Evolutionary conservation across 1,140 invertebrate species (phyloP).

Genomic region (Ceratina australensis): DNA sequence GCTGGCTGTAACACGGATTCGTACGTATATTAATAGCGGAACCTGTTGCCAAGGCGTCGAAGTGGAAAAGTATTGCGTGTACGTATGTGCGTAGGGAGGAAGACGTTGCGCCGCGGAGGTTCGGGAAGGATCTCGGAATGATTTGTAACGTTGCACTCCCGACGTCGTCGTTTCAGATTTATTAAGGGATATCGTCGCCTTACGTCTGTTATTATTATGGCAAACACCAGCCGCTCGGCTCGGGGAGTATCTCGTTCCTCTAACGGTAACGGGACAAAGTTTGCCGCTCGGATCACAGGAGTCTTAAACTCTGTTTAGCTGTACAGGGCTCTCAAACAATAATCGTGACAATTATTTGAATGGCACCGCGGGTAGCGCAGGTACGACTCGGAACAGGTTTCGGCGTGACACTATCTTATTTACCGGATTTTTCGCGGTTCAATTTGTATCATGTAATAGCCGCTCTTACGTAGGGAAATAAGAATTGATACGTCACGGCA

Average conservation of each 20-base stretch:
- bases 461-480: too few species aligned
- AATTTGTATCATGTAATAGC: too few species aligned
- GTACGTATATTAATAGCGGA: constrained; percentile 39
- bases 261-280: not conserved
- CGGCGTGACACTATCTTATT: too few species aligned
- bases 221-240: not conserved
- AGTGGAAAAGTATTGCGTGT: constrained; percentile 22
- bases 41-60: constrained; percentile 18
- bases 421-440: too few species aligned
- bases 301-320: not conserved
- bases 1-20: constrained; percentile 9
- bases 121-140: not conserved
- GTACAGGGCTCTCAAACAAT: not conserved
- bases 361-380: not conserved
- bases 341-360: not conserved
- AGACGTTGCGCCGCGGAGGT: not conserved
- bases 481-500: too few species aligned
- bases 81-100: too few species aligned
- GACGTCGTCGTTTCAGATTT: constrained; percentile 10
- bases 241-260: not conserved
- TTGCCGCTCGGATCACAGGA: not conserved
- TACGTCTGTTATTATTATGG: not conserved
- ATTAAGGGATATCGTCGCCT: not conserved
- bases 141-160: constrained; percentile 3
- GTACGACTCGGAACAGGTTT: not conserved